Evolutionary conservation across 2,797 vertebrate species (phyloP), one percentile per base, ranked within the genome.

Genomic region (Ambastaia sidthimunki): DNA sequence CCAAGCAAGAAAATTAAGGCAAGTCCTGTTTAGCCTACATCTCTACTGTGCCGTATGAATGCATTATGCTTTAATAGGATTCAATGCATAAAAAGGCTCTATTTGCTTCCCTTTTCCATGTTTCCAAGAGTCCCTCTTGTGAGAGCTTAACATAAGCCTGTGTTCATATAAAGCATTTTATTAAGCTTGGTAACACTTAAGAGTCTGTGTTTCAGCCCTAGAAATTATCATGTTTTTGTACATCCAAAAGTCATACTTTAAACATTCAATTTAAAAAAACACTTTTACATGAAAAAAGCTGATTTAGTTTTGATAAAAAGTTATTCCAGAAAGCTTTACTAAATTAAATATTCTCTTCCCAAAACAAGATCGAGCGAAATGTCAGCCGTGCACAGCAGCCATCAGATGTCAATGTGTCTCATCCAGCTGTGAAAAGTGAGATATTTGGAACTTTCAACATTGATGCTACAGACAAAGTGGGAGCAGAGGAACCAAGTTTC

Each of bases 1-100:
- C 84, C 95, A 85, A 91, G 92, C 82, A 99, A 97, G 89, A 91
- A 93, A 88, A 88, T 95, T 65, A 98, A 97, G 95, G 98, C 99
- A 93, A 87, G 65, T 59, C 23, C 41, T 78, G 62, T 74, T 25
- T 44, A 65, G 50, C 70, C 48, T 34, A 63, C 52, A 47, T 82
- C 65, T 37, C 65, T 62, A 2, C 63, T 23, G 60, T 76, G 55
- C 65, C 37, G 50, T 55, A 74, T 69, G 28, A 72, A 25, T 79
- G 59, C 21, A 55, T 73, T 44, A 70, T 52, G 28, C 44, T 76
- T 76, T 80, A 76, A 66, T 59, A 57, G 63, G 44, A 59, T 76
- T 50, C 68, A 60, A 54, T 50, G 31, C 21, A 41, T 62, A 72
- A 70, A 67, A 21, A 15, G 48, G 69, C 23, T 54, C 59, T 31